These are phyloP conservation scores for Athalia rosae DNA, from an alignment of 2,888 invertebrate genomes.

Conservation along the genomic window DNA sequence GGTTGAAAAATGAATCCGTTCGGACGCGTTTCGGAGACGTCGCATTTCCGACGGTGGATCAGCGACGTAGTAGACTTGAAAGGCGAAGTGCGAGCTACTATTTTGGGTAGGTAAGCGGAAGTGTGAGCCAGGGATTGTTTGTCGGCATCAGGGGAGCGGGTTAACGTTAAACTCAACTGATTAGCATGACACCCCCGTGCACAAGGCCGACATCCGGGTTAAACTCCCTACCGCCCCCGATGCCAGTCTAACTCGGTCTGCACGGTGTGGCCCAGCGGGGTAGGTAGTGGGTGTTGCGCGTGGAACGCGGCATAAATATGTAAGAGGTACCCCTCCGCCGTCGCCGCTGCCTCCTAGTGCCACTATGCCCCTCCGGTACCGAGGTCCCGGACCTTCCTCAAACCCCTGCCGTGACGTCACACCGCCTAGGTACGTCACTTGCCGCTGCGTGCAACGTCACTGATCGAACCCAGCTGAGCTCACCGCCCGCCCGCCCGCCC, in stretches of 20 bases:
- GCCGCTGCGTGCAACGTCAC: conserved; percentile 66
- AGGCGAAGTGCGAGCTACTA: neutral
- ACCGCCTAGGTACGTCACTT: conserved; percentile 64
- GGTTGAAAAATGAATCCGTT: too few relatives aligned
- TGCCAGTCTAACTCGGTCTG: conserved; percentile 54
- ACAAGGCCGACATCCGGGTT: conserved; percentile 67
- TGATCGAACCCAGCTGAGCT: conserved; percentile 72
- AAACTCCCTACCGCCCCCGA: conserved; percentile 18
- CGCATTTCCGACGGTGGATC: too few relatives aligned
- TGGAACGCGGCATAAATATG: conserved; percentile 71
- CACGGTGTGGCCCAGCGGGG: conserved; percentile 41
- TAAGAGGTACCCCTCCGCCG: conserved; percentile 68
- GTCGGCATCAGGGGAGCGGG: conserved; percentile 21
- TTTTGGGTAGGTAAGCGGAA: conserved; percentile 11
- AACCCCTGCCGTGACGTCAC: conserved; percentile 58
- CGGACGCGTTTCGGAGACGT: too few relatives aligned
- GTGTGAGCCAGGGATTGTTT: conserved; percentile 29
- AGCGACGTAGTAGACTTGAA: neutral
- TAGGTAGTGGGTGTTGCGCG: conserved; percentile 47
- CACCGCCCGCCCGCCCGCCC: conserved; percentile 49
- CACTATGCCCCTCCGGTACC: conserved; percentile 45
- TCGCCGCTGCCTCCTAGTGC: conserved; percentile 45
- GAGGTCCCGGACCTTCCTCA: conserved; percentile 43
- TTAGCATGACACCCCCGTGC: conserved; percentile 69
- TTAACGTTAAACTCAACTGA: conserved; percentile 60